Conservation (phyloP, 2,113 vertebrate species). For the Chaenocephalus aceratus region DNA sequence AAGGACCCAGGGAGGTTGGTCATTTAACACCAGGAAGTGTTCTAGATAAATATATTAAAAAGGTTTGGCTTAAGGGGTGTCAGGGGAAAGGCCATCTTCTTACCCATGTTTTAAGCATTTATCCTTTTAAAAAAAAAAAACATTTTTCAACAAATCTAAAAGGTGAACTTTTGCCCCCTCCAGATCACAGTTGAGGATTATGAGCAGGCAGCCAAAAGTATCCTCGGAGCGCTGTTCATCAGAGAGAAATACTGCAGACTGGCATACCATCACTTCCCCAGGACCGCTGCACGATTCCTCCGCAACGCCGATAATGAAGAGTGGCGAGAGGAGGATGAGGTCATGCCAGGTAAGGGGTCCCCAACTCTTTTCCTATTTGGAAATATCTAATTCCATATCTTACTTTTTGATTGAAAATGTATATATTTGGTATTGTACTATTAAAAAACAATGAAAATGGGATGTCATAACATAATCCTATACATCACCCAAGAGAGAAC, state of each 20-base stretch:
- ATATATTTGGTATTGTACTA: too few relatives aligned
- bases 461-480: too few relatives aligned
- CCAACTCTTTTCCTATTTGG: not conserved
- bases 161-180: conserved; percentile 16
- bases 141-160: too few relatives aligned
- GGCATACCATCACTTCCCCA: conserved; percentile 93
- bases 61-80: not conserved
- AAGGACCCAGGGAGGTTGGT: not conserved
- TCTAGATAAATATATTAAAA: too few relatives aligned
- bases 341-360: conserved; percentile 86
- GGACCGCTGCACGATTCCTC: conserved; percentile 89
- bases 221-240: conserved; percentile 92
- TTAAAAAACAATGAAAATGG: too few relatives aligned
- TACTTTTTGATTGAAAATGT: too few relatives aligned
- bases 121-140: not conserved
- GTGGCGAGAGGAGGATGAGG: conserved; percentile 89
- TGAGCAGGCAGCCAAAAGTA: conserved; percentile 91
- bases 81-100: not conserved
- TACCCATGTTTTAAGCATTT: not conserved
- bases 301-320: conserved; percentile 78
- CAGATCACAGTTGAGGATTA: conserved; percentile 98
- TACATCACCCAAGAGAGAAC: too few relatives aligned
- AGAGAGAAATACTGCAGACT: conserved; percentile 94
- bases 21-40: not conserved
- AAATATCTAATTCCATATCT: too few relatives aligned